A percentile compares a stretch with the other conserved stretches of the same genome.
phyloP scores from a whole-genome alignment of 1,140 invertebrate genomes.

The Nylanderia fulva region DNA sequence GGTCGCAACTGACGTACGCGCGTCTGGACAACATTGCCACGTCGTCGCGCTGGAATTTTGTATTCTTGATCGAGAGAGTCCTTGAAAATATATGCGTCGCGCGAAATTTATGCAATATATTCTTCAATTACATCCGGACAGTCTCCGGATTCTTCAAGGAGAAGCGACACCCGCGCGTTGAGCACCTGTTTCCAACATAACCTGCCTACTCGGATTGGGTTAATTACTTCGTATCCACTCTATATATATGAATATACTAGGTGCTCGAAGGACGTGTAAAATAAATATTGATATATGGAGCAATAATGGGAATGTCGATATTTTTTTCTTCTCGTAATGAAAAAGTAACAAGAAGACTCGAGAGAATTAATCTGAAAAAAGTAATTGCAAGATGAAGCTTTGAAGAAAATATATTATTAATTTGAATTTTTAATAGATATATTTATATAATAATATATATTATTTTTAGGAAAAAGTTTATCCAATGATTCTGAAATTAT shows the following conservation, averaged over 20 bases:
- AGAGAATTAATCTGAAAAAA: constrained; percentile 9
- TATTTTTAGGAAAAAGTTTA: background rate
- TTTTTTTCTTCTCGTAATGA: background rate
- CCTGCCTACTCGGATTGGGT: background rate
- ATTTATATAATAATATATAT: too few relatives aligned
- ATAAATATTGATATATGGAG: background rate
- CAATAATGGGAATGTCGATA: background rate
- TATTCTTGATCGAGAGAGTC: background rate
- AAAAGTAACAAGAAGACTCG: background rate
- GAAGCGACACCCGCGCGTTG: background rate
- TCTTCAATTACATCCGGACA: background rate
- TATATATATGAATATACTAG: constrained; percentile 15
- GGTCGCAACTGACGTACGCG: background rate
- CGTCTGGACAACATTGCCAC: constrained; percentile 17
- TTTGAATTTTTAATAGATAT: background rate
- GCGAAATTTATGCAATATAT: background rate
- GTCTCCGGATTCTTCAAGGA: background rate
- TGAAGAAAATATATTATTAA: background rate
- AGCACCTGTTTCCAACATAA: constrained; percentile 13
- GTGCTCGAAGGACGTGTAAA: background rate
- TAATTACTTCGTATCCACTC: background rate
- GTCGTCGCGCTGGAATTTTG: background rate
- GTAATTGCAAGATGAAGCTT: background rate
- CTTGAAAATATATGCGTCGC: background rate
- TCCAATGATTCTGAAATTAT: background rate